Percentiles rank a stretch among this genome's conserved stretches.
Conservation (phyloP, 2,888 invertebrate species). For the Chrysolina oricalcia region DNA sequence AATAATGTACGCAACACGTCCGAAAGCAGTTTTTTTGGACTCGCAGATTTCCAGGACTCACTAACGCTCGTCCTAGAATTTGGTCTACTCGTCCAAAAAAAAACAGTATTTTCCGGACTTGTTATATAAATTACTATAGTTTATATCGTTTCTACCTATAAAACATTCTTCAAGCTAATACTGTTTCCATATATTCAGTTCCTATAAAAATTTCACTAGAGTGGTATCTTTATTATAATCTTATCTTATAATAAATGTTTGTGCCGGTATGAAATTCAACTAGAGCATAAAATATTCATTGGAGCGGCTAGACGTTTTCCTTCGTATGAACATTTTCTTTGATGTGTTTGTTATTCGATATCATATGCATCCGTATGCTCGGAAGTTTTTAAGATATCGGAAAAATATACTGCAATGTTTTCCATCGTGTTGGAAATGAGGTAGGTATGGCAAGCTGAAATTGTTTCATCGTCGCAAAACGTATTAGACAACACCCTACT, state of each 20-base stretch:
- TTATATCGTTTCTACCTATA: not conserved
- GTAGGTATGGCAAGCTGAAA: not conserved
- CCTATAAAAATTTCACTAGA: not conserved
- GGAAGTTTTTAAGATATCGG: not conserved
- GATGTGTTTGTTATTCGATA: not conserved
- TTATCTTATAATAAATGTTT: not conserved
- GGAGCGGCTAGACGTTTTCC: not conserved
- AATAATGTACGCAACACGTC: too few species aligned
- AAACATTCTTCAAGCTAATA: not conserved
- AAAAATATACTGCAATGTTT: not conserved
- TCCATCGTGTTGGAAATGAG: not conserved
- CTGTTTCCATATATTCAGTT: not conserved
- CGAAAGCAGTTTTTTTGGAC: too few species aligned
- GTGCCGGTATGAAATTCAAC: not conserved
- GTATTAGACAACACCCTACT: too few species aligned
- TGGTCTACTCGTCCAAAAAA: too few species aligned
- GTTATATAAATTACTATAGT: not conserved
- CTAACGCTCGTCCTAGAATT: too few species aligned
- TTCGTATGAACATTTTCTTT: not conserved
- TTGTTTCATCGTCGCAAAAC: not conserved
- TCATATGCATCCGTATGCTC: not conserved
- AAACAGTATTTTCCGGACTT: too few species aligned
- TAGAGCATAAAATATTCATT: conserved; percentile 1
- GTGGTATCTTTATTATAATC: not conserved
- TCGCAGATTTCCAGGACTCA: too few species aligned